A percentile compares a stretch with the other conserved stretches of the same genome.
Evolutionary conservation across 1,140 invertebrate genomes (phyloP).

Genomic region (Bombus terrestris): DNA sequence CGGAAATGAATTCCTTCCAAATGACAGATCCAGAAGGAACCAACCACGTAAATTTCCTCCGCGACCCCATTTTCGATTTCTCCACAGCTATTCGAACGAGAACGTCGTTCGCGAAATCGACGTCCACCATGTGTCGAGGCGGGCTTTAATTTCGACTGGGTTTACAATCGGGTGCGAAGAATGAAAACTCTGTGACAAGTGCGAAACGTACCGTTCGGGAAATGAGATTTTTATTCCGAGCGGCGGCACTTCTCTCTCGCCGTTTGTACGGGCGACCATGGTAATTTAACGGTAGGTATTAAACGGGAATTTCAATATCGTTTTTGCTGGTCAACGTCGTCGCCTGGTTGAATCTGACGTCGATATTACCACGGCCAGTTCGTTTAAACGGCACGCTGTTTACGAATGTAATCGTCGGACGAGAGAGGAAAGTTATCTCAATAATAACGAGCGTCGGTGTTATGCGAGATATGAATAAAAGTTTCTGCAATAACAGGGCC

Average conservation of each 20-base stretch:
- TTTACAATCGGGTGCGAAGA: constrained; percentile 56
- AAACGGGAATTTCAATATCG: constrained; percentile 77
- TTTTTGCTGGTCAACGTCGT: constrained; percentile 59
- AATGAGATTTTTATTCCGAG: constrained; percentile 73
- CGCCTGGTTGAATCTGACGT: constrained; percentile 6
- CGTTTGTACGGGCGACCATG: constrained; percentile 53
- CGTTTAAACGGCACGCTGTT: background rate
- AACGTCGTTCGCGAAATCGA: background rate
- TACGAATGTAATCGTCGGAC: constrained; percentile 18
- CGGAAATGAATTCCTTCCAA: constrained; percentile 1
- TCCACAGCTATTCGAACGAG: background rate
- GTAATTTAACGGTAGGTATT: constrained; percentile 70
- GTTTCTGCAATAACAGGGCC: constrained; percentile 34
- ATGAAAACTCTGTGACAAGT: constrained; percentile 42
- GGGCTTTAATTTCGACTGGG: constrained; percentile 62
- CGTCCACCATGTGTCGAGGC: constrained; percentile 5
- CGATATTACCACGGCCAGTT: constrained; percentile 9
- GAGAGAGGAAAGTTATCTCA: constrained; percentile 14
- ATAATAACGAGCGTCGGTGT: constrained; percentile 5
- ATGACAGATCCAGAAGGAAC: background rate
- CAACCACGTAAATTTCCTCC: background rate
- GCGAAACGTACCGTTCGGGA: constrained; percentile 52
- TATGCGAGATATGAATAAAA: constrained; percentile 36
- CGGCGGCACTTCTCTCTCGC: constrained; percentile 51
- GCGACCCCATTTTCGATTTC: background rate